Evolutionary conservation across 1,140 invertebrate genomes (phyloP).

Genomic region (Dryas iulia): DNA sequence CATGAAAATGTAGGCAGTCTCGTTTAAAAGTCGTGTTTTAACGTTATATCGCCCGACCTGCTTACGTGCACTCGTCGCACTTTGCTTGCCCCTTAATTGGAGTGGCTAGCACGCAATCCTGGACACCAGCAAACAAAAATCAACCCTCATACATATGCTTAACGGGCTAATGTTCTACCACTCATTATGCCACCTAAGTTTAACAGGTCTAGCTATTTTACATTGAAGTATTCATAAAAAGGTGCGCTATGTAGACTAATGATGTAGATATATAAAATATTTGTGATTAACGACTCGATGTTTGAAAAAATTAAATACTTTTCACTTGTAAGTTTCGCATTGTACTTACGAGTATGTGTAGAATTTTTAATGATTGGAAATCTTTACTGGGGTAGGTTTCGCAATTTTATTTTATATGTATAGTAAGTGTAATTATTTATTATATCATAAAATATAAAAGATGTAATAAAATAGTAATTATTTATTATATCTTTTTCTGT

Average conservation of each 20-base stretch:
- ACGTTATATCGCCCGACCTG: constrained; percentile 58
- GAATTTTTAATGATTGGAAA: background rate
- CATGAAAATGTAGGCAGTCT: constrained; percentile 38
- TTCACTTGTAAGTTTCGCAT: background rate
- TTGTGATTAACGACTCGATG: constrained; percentile 15
- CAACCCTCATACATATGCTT: constrained; percentile 34
- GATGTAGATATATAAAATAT: constrained; percentile 33
- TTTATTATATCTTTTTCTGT: too few relatives aligned
- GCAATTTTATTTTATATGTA: too few relatives aligned
- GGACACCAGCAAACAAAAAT: constrained; percentile 48
- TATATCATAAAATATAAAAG: too few relatives aligned
- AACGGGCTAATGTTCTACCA: constrained; percentile 44
- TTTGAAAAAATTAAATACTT: constrained; percentile 6
- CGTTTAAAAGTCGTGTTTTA: constrained; percentile 59
- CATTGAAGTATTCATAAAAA: constrained; percentile 60
- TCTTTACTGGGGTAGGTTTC: too few relatives aligned
- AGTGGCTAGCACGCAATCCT: constrained; percentile 54
- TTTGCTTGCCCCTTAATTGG: constrained; percentile 67
- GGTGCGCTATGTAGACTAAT: constrained; percentile 44
- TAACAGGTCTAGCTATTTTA: constrained; percentile 59
- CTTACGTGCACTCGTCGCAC: constrained; percentile 61
- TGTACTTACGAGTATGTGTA: too few relatives aligned
- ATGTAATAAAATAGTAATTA: too few relatives aligned
- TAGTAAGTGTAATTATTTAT: too few relatives aligned
- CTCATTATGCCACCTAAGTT: constrained; percentile 39